Evolutionary conservation across 2,113 vertebrate genomes (phyloP).

Genomic region (Pitta sordida): DNA sequence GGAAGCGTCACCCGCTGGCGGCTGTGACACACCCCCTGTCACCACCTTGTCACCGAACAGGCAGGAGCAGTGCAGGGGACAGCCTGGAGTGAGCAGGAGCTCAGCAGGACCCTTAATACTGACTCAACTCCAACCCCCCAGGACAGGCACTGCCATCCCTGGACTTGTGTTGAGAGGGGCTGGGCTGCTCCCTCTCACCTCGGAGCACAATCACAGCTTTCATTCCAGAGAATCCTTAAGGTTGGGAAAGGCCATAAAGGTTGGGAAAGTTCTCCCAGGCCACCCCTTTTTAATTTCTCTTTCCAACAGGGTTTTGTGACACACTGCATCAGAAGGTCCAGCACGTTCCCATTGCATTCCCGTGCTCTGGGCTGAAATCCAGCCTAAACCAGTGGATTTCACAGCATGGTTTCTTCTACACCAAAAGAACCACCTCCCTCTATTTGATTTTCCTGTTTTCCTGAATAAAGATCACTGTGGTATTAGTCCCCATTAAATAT

Average conservation of each 20-base stretch:
- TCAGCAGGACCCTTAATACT: fast-evolving
- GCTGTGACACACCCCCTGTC: fast-evolving
- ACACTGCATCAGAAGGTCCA: not conserved
- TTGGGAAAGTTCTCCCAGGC: fast-evolving
- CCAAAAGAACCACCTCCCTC: fast-evolving
- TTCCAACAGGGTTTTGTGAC: not conserved
- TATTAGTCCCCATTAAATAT: not conserved
- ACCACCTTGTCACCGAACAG: too few species aligned
- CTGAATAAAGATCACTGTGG: not conserved
- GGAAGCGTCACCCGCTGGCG: fast-evolving
- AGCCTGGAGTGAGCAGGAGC: fast-evolving
- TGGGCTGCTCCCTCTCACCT: not conserved
- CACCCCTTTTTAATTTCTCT: not conserved
- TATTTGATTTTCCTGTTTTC: fast-evolving
- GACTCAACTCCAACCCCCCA: not conserved
- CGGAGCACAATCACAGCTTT: not conserved
- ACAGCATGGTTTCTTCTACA: fast-evolving
- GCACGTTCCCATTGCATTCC: fast-evolving
- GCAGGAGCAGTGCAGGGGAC: fast-evolving
- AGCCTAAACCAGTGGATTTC: not conserved
- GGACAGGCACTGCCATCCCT: not conserved
- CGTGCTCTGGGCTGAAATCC: not conserved
- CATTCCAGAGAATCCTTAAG: fast-evolving
- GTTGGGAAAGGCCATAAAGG: not conserved
- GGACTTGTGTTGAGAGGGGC: not conserved